A percentile compares a stretch with the other conserved stretches of the same genome.
Conservation (phyloP, 53 echinoderm and acorn worm genomes). For the Pentamera pediparva region DNA sequence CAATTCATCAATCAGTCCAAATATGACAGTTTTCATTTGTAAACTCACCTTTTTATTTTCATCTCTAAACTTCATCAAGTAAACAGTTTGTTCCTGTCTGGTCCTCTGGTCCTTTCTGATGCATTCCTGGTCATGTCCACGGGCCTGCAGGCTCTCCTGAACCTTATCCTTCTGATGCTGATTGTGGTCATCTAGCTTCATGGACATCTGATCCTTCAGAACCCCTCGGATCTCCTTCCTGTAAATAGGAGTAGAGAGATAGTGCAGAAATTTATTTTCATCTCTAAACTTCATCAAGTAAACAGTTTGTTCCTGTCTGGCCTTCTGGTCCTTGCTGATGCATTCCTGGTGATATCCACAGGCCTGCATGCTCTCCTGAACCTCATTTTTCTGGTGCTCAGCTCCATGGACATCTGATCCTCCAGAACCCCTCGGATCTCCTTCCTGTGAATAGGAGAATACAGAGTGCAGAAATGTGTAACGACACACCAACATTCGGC, state of each 20-base stretch:
- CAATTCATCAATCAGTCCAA: too few relatives aligned
- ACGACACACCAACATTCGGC: too few relatives aligned
- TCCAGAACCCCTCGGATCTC: constrained; percentile 58
- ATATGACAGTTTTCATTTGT: too few relatives aligned
- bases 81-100: constrained; percentile 51
- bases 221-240: constrained; percentile 60
- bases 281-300: constrained; percentile 84
- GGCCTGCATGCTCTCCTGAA: constrained; percentile 70
- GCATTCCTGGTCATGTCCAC: constrained; percentile 68
- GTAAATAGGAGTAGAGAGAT: too few relatives aligned
- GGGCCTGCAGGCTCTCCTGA: constrained; percentile 66
- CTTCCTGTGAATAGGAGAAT: constrained; percentile 60
- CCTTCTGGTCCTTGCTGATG: constrained; percentile 54
- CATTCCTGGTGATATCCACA: constrained; percentile 71
- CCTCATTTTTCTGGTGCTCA: constrained; percentile 52
- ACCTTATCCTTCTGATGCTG: constrained; percentile 58
- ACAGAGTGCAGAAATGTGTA: too few relatives aligned
- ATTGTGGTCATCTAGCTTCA: constrained; percentile 38
- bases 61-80: constrained; percentile 82
- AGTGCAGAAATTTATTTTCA: constrained; percentile 98
- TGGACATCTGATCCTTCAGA: constrained; percentile 79
- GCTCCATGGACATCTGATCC: constrained; percentile 70
- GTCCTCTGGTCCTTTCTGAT: constrained; percentile 56
- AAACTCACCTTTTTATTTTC: constrained; percentile 88
- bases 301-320: constrained; percentile 49